Evolutionary conservation across 1,140 invertebrate genomes (phyloP).

Genomic region (Reticulitermes speratus): DNA sequence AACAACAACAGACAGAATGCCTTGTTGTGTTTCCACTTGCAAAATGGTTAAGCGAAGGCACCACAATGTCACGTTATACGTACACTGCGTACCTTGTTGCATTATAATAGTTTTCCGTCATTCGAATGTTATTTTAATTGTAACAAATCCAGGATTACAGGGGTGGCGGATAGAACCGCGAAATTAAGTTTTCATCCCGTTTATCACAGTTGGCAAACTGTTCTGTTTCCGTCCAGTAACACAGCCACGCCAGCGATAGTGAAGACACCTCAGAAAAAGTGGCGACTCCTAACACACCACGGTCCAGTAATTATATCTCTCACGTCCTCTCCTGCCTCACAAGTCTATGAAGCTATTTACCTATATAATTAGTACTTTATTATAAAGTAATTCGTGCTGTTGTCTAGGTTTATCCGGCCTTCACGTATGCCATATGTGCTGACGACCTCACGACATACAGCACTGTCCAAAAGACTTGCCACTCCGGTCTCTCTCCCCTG

Average conservation of each 20-base stretch:
- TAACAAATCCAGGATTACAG: too few relatives aligned
- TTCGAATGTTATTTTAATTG: too few relatives aligned
- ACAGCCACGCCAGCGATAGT: neutral
- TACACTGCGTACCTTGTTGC: too few relatives aligned
- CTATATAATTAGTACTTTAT: constrained; percentile 17
- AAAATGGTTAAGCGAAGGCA: too few relatives aligned
- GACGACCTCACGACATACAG: neutral
- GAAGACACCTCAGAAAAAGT: neutral
- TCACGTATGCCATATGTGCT: constrained; percentile 4
- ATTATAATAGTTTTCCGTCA: too few relatives aligned
- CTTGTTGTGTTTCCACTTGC: too few relatives aligned
- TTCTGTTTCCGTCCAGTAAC: neutral
- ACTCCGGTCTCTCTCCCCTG: neutral
- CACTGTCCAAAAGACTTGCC: neutral
- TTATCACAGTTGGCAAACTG: too few relatives aligned
- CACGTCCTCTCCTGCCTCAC: neutral
- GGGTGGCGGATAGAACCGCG: too few relatives aligned
- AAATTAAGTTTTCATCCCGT: too few relatives aligned
- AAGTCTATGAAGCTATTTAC: neutral
- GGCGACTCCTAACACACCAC: neutral
- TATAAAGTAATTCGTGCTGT: constrained; percentile 4
- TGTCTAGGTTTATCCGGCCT: neutral
- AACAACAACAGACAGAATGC: too few relatives aligned
- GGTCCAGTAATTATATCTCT: neutral
- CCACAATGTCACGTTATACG: too few relatives aligned